Evolutionary conservation across 2,888 invertebrate species (phyloP).

Genomic region (Drosophila gaucha): DNA sequence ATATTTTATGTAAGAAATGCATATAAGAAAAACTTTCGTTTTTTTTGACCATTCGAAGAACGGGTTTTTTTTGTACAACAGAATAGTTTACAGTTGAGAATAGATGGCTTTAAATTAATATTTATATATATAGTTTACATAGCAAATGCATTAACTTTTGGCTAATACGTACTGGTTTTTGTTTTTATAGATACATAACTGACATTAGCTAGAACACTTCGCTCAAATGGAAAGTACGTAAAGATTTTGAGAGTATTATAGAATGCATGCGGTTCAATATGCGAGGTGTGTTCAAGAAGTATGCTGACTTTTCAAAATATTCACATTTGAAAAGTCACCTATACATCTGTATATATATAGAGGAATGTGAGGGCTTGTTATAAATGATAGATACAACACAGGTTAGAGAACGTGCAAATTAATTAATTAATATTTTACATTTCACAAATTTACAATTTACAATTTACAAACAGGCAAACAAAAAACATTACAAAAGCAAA

Average conservation of each 20-base stretch:
- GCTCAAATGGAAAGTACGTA: slow-evolving; percentile 12
- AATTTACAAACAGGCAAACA: slow-evolving; percentile 1
- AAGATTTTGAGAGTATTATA: slow-evolving; percentile 5
- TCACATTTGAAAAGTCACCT: slow-evolving; percentile 9
- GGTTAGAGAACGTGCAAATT: not conserved
- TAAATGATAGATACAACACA: slow-evolving; percentile 21
- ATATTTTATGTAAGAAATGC: slow-evolving; percentile 22
- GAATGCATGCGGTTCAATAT: slow-evolving; percentile 10
- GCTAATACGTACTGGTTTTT: slow-evolving; percentile 16
- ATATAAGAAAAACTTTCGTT: slow-evolving; percentile 15
- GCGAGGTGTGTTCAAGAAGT: not conserved
- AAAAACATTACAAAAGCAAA: slow-evolving; percentile 5
- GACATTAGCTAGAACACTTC: slow-evolving; percentile 11
- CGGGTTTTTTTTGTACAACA: slow-evolving; percentile 11
- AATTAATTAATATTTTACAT: not conserved
- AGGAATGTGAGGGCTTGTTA: slow-evolving; percentile 12
- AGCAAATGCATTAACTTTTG: slow-evolving; percentile 32
- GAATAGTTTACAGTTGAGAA: not conserved
- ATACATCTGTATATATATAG: slow-evolving; percentile 22
- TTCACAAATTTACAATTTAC: slow-evolving; percentile 12
- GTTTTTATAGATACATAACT: slow-evolving; percentile 20
- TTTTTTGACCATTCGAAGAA: no score
- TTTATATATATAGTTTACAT: slow-evolving; percentile 2
- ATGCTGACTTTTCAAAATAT: not conserved
- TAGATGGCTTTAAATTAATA: not conserved